Conservation (phyloP, 2,888 invertebrate genomes). For the Acanthococcus lagerstroemiae region DNA sequence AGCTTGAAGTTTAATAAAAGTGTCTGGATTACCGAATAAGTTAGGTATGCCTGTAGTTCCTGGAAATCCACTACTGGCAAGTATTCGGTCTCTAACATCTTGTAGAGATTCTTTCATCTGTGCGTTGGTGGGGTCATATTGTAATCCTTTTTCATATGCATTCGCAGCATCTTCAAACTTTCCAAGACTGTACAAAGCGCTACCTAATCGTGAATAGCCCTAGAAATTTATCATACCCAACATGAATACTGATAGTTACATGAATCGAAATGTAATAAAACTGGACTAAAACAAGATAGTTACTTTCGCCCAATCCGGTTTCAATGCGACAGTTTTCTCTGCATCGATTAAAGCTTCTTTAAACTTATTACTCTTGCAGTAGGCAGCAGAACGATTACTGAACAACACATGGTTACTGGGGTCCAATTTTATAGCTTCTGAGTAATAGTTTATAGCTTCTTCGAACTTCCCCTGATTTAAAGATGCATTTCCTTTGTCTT, state of each 20-base stretch:
- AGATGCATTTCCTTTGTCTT: slow-evolving; percentile 79
- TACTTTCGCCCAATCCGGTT: slow-evolving; percentile 71
- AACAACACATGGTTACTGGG: slow-evolving; percentile 74
- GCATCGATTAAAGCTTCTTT: slow-evolving; percentile 71
- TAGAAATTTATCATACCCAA: slow-evolving; percentile 34
- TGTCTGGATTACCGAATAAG: slow-evolving; percentile 42
- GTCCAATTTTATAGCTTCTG: slow-evolving; percentile 71
- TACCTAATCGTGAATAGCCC: slow-evolving; percentile 76
- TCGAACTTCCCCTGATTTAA: slow-evolving; percentile 64
- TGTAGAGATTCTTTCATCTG: slow-evolving; percentile 58
- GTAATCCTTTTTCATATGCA: slow-evolving; percentile 63
- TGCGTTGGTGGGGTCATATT: slow-evolving; percentile 60
- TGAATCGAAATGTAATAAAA: not conserved
- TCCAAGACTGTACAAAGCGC: slow-evolving; percentile 67
- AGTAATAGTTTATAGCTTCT: slow-evolving; percentile 68
- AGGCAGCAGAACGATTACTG: slow-evolving; percentile 86
- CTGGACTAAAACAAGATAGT: not conserved
- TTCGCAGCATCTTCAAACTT: slow-evolving; percentile 62
- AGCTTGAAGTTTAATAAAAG: slow-evolving; percentile 52
- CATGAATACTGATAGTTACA: not conserved
- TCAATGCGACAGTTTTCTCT: slow-evolving; percentile 65
- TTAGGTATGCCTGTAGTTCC: slow-evolving; percentile 48
- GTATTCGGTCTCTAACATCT: slow-evolving; percentile 47
- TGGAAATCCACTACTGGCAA: slow-evolving; percentile 28
- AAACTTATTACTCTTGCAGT: slow-evolving; percentile 68